Percentiles rank a stretch among this genome's conserved stretches.
These are phyloP conservation scores for Periophthalmus modestus DNA, from an alignment of 2,113 vertebrate species.

Conservation along the genomic window DNA sequence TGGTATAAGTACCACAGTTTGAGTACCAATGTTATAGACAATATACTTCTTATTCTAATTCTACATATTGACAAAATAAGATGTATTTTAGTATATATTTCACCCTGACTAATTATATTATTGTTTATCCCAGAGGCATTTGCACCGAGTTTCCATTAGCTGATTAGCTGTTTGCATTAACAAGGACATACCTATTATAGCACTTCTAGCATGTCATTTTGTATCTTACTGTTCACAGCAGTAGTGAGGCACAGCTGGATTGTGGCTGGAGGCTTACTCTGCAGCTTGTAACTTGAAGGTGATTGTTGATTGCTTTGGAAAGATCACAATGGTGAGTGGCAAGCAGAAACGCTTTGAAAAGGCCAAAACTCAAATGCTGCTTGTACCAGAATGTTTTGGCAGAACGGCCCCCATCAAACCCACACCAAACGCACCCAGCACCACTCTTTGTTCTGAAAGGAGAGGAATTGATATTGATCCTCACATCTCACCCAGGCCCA, in stretches of 20 bases:
- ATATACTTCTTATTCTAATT: no score
- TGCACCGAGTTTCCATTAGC: neutral
- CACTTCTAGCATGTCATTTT: neutral
- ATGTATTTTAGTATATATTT: no score
- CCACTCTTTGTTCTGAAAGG: conserved; percentile 25
- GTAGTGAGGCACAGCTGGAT: neutral
- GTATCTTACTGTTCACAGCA: neutral
- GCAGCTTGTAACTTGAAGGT: neutral
- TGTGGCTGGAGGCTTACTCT: neutral
- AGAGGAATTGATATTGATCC: conserved; percentile 44
- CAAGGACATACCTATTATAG: neutral
- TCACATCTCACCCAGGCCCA: conserved; percentile 13
- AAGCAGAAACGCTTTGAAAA: conserved; percentile 8
- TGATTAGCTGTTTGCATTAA: neutral
- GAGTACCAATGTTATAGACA: no score
- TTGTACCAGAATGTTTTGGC: neutral
- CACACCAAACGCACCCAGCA: conserved; percentile 14
- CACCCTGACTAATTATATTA: no score
- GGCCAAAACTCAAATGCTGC: conserved; percentile 17
- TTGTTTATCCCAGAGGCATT: neutral
- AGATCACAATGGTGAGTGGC: neutral
- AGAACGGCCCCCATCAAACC: conserved; percentile 2
- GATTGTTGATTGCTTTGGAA: neutral
- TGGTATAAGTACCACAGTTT: no score
- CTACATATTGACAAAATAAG: no score